Conservation (phyloP, 2,113 vertebrate genomes). For the Saimiri boliviensis region DNA sequence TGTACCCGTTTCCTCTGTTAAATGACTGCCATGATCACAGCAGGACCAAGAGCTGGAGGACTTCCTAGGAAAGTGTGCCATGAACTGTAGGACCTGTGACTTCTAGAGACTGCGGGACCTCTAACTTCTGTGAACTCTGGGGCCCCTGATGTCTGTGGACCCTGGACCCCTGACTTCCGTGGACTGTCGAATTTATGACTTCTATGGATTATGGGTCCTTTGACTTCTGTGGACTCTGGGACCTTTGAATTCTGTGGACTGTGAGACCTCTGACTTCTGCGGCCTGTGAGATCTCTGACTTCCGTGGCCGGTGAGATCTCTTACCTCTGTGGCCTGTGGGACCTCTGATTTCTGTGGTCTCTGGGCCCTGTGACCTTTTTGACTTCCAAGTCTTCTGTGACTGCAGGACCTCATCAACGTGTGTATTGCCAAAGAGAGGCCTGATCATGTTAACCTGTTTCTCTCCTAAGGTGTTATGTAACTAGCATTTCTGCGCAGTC, state of each 20-base stretch:
- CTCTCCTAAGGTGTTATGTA: background rate
- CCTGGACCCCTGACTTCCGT: background rate
- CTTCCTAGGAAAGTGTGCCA: background rate
- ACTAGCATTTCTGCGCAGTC: background rate
- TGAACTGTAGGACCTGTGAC: background rate
- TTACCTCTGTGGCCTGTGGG: background rate
- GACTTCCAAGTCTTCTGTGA: background rate
- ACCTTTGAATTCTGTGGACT: no score
- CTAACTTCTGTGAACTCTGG: background rate
- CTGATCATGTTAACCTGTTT: background rate
- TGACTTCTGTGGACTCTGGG: no score
- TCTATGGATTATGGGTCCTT: background rate
- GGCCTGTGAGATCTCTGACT: background rate
- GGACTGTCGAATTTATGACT: background rate
- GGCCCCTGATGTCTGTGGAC: background rate
- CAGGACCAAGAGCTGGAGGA: background rate
- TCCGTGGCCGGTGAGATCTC: background rate
- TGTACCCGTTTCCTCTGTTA: background rate
- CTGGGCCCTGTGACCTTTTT: background rate
- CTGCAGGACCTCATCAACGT: background rate
- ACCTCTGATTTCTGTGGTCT: background rate
- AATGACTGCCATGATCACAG: background rate
- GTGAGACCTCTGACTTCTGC: no score
- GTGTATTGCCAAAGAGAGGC: background rate
- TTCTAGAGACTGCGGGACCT: background rate